Evolutionary conservation across 2,888 invertebrate species (phyloP).

Genomic region (Anthophora plumipes): DNA sequence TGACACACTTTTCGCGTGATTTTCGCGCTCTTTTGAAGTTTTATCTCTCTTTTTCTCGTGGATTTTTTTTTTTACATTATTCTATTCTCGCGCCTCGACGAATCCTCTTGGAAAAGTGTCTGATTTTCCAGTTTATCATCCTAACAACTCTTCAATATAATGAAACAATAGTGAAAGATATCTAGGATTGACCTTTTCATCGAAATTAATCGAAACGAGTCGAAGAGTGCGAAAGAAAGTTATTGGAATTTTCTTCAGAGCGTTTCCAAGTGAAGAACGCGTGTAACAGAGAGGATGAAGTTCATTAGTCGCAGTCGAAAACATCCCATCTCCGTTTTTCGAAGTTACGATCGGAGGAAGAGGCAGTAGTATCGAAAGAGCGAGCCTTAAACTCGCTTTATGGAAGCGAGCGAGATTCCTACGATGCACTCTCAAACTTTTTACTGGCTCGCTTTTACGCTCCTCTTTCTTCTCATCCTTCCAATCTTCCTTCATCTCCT

Average conservation of each 20-base stretch:
- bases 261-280: not conserved
- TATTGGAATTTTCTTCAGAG: not conserved
- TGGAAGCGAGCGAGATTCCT: constrained; percentile 70
- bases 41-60: too few species aligned
- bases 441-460: constrained; percentile 68
- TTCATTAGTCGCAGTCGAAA: constrained; percentile 39
- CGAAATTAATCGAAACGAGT: too few species aligned
- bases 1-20: too few species aligned
- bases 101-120: too few species aligned
- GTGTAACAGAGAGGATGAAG: not conserved
- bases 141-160: too few species aligned
- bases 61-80: too few species aligned
- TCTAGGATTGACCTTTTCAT: too few species aligned
- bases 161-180: too few species aligned
- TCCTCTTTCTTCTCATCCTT: constrained; percentile 3
- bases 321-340: constrained; percentile 12
- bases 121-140: too few species aligned
- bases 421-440: constrained; percentile 65
- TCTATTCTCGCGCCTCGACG: too few species aligned
- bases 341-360: constrained; percentile 23
- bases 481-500: constrained; percentile 2
- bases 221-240: too few species aligned
- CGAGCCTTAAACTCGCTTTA: constrained; percentile 67
- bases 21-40: too few species aligned
- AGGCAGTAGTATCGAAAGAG: constrained; percentile 7